Conservation (phyloP, 1,140 invertebrate species). For the Eulimnadia texana region DNA sequence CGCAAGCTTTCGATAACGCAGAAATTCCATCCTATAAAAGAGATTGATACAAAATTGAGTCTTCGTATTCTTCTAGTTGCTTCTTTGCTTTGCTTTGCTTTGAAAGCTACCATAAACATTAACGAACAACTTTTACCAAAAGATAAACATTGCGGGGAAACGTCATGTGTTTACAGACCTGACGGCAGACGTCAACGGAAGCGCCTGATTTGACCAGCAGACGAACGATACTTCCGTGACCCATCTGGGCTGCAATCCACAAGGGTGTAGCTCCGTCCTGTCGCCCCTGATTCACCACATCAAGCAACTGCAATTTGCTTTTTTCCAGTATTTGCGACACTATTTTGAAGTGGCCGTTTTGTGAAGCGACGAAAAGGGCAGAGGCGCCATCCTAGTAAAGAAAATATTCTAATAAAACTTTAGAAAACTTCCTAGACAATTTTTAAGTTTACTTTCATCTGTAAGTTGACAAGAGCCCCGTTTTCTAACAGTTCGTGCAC, state of each 20-base stretch:
- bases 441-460: slow-evolving; percentile 54
- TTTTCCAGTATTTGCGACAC: slow-evolving; percentile 48
- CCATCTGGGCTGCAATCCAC: slow-evolving; percentile 89
- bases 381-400: slow-evolving; percentile 60
- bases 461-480: slow-evolving; percentile 65
- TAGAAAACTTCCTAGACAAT: neutral
- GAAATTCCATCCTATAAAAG: slow-evolving; percentile 68
- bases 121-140: too few species aligned
- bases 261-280: slow-evolving; percentile 73
- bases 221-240: slow-evolving; percentile 64
- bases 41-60: slow-evolving; percentile 7
- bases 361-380: slow-evolving; percentile 73
- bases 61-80: too few species aligned
- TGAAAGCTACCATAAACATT: too few species aligned
- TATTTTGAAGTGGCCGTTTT: slow-evolving; percentile 72
- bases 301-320: slow-evolving; percentile 31
- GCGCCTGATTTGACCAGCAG: slow-evolving; percentile 60
- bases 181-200: slow-evolving; percentile 59
- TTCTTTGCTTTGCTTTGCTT: too few species aligned
- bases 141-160: too few species aligned
- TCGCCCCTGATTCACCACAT: slow-evolving; percentile 48
- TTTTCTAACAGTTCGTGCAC: slow-evolving; percentile 60
- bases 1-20: slow-evolving; percentile 78
- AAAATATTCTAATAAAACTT: neutral
- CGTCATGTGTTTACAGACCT: slow-evolving; percentile 39